Conservation (phyloP, 2,888 invertebrate species). For the Deilephila elpenor region DNA sequence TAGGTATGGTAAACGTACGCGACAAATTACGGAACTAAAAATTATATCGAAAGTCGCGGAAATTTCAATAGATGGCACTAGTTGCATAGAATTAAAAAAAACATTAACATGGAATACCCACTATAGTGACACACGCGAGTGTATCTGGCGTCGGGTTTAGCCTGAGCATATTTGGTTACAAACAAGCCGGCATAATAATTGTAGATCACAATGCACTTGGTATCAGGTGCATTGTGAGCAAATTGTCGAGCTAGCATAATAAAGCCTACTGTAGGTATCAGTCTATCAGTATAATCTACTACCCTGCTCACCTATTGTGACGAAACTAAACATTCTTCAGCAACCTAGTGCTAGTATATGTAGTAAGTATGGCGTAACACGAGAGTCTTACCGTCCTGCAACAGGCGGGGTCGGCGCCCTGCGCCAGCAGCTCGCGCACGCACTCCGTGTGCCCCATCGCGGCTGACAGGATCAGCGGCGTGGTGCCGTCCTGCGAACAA, state of each 20-base stretch:
- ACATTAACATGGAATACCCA: no score
- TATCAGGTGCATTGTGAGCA: not conserved
- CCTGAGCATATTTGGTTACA: no score
- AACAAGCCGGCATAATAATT: not conserved
- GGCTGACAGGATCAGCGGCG: conserved; percentile 95
- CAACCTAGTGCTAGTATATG: no score
- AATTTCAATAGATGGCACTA: not conserved
- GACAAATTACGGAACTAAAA: not conserved
- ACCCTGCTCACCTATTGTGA: no score
- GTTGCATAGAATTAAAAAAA: no score
- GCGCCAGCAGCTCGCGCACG: conserved; percentile 93
- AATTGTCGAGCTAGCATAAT: no score
- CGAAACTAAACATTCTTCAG: no score
- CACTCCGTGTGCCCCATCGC: conserved; percentile 96
- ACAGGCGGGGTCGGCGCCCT: conserved; percentile 95
- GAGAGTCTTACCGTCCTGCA: conserved; percentile 87
- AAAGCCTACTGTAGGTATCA: no score
- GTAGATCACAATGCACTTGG: not conserved
- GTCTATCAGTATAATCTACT: no score
- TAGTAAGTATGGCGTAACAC: no score
- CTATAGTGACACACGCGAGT: no score
- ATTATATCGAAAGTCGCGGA: not conserved
- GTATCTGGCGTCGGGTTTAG: no score
- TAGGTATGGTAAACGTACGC: not conserved
- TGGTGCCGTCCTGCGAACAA: conserved; percentile 93